These are phyloP conservation scores for Zaprionus inermis DNA, from an alignment of 1,140 invertebrate genomes.

Conservation along the genomic window DNA sequence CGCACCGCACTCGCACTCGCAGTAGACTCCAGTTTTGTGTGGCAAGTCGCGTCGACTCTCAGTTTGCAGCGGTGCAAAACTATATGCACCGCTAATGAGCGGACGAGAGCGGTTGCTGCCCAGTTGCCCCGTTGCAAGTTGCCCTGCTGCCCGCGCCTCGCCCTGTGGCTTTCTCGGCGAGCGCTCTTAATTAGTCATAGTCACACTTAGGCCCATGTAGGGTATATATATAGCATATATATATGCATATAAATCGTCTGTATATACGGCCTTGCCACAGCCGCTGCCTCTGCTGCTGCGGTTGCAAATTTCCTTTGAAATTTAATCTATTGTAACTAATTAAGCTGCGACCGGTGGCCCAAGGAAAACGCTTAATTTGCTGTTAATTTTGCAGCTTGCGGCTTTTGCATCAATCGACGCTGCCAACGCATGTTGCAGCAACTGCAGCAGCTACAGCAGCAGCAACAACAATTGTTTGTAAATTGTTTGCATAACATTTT, in stretches of 20 bases:
- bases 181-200: constrained; percentile 77
- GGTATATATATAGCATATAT: background rate
- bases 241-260: background rate
- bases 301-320: constrained; percentile 77
- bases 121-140: constrained; percentile 3
- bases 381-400: constrained; percentile 73
- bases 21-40: constrained; percentile 5
- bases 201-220: constrained; percentile 42
- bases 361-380: constrained; percentile 76
- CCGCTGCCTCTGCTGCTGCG: constrained; percentile 43
- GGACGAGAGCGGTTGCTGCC: constrained; percentile 9
- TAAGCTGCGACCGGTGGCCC: constrained; percentile 49
- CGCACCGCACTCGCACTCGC: constrained; percentile 3
- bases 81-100: constrained; percentile 49
- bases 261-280: background rate
- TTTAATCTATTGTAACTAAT: constrained; percentile 83
- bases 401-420: constrained; percentile 61
- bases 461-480: constrained; percentile 47
- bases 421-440: constrained; percentile 16
- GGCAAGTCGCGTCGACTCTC: background rate
- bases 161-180: background rate
- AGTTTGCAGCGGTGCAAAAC: constrained; percentile 51
- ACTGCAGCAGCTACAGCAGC: background rate
- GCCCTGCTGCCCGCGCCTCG: background rate
- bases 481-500: constrained; percentile 80